These are phyloP conservation scores for Caenorhabditis inopinata DNA, from an alignment of 1,140 invertebrate genomes.

Conservation along the genomic window DNA sequence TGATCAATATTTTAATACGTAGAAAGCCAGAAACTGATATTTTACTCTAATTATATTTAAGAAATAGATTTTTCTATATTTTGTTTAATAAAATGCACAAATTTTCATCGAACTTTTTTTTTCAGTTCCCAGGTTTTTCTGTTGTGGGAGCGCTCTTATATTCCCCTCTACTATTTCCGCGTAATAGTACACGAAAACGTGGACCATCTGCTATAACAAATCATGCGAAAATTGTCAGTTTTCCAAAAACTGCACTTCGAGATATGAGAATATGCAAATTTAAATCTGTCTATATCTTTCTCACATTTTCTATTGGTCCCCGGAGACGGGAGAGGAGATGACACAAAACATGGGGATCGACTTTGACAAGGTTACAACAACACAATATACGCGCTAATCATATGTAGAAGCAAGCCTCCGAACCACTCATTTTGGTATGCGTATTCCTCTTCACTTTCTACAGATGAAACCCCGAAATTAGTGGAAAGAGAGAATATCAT, in stretches of 20 bases:
- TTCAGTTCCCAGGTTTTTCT: too few species aligned
- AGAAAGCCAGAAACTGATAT: too few species aligned
- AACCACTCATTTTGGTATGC: not conserved
- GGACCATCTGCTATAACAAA: too few species aligned
- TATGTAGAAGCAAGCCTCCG: not conserved
- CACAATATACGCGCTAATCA: not conserved
- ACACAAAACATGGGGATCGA: not conserved
- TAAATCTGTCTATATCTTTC: not conserved
- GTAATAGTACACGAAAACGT: too few species aligned
- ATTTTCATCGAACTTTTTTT: too few species aligned
- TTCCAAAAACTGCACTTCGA: not conserved
- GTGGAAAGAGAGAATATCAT: not conserved
- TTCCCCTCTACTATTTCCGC: too few species aligned
- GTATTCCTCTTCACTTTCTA: not conserved
- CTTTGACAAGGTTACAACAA: slow-evolving; percentile 23
- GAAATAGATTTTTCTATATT: too few species aligned
- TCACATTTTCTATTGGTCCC: slow-evolving; percentile 2
- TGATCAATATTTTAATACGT: too few species aligned
- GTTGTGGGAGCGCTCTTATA: too few species aligned
- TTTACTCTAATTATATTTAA: too few species aligned
- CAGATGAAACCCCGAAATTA: slow-evolving; percentile 16
- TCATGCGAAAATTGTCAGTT: not conserved
- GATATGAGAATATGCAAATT: not conserved
- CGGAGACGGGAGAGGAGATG: not conserved
- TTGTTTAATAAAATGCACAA: too few species aligned